Evolutionary conservation across 2,113 vertebrate species (phyloP).

Genomic region (Chamaea fasciata): DNA sequence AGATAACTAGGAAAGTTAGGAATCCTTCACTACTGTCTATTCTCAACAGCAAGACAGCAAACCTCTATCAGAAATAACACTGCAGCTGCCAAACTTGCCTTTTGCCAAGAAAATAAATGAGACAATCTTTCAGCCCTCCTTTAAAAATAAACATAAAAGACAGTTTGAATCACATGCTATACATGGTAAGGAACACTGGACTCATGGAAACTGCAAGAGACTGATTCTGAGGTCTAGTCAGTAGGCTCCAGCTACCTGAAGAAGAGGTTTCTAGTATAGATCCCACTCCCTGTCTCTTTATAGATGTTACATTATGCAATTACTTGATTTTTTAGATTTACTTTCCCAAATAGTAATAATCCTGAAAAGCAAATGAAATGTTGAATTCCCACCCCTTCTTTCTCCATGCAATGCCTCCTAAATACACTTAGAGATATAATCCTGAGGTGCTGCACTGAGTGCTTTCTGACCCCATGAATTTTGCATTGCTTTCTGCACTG

Average conservation of each 20-base stretch:
- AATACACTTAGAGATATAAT: neutral
- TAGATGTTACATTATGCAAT: neutral
- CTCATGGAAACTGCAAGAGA: neutral
- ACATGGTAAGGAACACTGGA: neutral
- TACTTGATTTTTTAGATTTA: neutral
- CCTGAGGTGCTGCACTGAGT: accelerated
- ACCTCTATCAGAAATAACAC: neutral
- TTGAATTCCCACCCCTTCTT: neutral
- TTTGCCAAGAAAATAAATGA: neutral
- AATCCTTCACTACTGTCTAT: neutral
- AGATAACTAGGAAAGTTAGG: neutral
- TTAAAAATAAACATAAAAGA: neutral
- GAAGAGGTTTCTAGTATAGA: neutral
- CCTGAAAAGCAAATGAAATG: neutral
- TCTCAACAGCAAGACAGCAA: neutral
- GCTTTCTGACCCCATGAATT: neutral
- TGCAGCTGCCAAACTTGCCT: neutral
- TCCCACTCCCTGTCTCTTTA: neutral
- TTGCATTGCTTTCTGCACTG: neutral
- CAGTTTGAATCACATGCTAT: neutral
- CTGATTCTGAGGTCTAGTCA: neutral
- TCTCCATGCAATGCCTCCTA: neutral
- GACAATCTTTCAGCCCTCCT: neutral
- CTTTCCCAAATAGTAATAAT: neutral
- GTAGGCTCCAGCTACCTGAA: neutral